phyloP scores from a whole-genome alignment of 2,888 invertebrate genomes.

The Hirtodrosophila confusa region DNA sequence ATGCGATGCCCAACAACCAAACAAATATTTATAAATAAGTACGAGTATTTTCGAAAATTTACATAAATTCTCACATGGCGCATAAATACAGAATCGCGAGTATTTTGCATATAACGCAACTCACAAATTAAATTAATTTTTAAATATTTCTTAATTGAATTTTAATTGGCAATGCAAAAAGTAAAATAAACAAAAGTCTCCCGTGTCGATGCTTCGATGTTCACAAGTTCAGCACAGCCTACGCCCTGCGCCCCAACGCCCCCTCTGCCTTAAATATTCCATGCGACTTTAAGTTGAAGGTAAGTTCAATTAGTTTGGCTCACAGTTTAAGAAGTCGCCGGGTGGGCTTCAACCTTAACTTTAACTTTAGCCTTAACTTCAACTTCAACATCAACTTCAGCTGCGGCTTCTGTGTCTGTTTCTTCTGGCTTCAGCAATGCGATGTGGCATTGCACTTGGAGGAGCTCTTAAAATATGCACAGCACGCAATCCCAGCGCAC shows the following conservation, averaged over 20 bases:
- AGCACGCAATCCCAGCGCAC: constrained; percentile 56
- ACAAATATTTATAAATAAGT: constrained; percentile 22
- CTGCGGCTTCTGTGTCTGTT: constrained; percentile 9
- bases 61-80: constrained; percentile 70
- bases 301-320: constrained; percentile 61
- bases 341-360: constrained; percentile 16
- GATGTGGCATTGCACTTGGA: constrained; percentile 60
- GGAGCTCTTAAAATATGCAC: constrained; percentile 62
- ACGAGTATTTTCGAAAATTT: constrained; percentile 46
- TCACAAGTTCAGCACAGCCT: constrained; percentile 50
- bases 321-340: constrained; percentile 42
- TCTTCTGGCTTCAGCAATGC: constrained; percentile 5
- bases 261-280: constrained; percentile 33
- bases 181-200: constrained; percentile 33
- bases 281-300: constrained; percentile 63
- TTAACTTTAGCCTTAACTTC: background rate
- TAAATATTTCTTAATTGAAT: constrained; percentile 74
- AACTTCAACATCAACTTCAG: background rate
- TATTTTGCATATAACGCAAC: constrained; percentile 50
- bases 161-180: constrained; percentile 41
- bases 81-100: constrained; percentile 45
- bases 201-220: constrained; percentile 47
- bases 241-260: background rate
- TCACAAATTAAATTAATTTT: constrained; percentile 60
- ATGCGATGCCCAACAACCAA: constrained; percentile 31